Evolutionary conservation across 2,797 vertebrate genomes (phyloP).

Genomic region (Pipistrellus nathusii): DNA sequence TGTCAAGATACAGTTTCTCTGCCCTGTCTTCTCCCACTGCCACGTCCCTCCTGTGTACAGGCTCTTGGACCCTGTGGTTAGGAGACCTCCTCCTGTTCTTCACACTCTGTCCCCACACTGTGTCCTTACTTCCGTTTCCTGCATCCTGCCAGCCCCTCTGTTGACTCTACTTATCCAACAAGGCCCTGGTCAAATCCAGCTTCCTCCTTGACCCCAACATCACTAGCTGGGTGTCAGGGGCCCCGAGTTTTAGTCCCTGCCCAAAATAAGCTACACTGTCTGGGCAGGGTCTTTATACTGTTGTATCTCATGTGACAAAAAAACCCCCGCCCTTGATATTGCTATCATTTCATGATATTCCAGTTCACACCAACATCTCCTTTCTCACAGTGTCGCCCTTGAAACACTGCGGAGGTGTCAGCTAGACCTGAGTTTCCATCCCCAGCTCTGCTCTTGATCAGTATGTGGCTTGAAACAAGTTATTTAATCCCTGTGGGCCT

Average conservation of each 20-base stretch:
- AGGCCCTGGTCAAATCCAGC: neutral
- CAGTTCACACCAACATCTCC: neutral
- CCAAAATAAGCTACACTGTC: neutral
- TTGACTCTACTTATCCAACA: neutral
- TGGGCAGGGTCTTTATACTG: neutral
- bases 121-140: neutral
- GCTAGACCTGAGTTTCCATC: neutral
- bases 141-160: neutral
- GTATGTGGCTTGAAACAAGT: neutral
- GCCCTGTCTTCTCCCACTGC: neutral
- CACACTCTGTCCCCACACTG: fast-evolving
- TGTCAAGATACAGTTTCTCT: neutral
- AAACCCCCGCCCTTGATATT: neutral
- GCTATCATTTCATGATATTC: neutral
- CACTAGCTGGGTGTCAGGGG: neutral
- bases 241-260: neutral
- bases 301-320: neutral
- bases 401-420: neutral
- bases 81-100: neutral
- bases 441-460: neutral
- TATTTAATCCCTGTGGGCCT: neutral
- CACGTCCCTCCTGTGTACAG: neutral
- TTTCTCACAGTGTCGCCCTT: conserved; percentile 24
- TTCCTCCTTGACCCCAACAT: conserved; percentile 38
- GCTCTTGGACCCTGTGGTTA: neutral